Evolutionary conservation across 2,113 vertebrate species (phyloP), one percentile per base, ranked within the genome.

Genomic region (Spea multiplicata): DNA sequence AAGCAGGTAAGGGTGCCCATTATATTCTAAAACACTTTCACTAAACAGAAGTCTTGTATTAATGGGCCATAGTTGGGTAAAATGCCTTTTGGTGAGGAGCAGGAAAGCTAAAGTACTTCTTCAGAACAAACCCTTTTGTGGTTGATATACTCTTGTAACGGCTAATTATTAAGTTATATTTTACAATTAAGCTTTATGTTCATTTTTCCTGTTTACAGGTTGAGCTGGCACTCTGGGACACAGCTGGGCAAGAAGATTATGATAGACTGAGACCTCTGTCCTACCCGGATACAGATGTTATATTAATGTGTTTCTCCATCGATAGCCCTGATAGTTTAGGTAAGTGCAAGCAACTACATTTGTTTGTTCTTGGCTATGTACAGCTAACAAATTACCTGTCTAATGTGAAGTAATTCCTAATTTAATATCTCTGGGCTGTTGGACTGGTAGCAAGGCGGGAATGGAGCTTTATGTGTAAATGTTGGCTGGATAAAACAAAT

Each of bases 291-390:
- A 99, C 97, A 0, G 97, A 99, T 85, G 97, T 99, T 89, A 99
- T 99, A 90, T 94, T 99, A 83, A 99, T 99, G 97, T 99, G 97
- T 89, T 99, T 99, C 90, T 99, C 97, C 87, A 97, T 99, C 73
- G 97, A 99, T 92, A 99, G 96, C 83, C 97, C 97, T 71, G 97
- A 99, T 91, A 99, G 97, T 94, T 95, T 99, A 90, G 97, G 97
- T 99, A 84, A 95, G 95, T 69, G 8, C 30, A 1, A 30, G 30
- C 30, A 30, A 2, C 30, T 30, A 30, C 30, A 2, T 30, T 30
- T 30, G 30, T 2, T 30, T 30, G 30, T 30, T 30, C 30, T 30
- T 30, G 30, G 30, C 30, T 30, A 30, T 30, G 30, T 30, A 30
- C 30, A n/a, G n/a, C n/a, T n/a, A n/a, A n/a, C n/a, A 30, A 30